These are phyloP conservation scores for Cyanoderma ruficeps DNA, from an alignment of 2,113 vertebrate genomes.

Conservation along the genomic window DNA sequence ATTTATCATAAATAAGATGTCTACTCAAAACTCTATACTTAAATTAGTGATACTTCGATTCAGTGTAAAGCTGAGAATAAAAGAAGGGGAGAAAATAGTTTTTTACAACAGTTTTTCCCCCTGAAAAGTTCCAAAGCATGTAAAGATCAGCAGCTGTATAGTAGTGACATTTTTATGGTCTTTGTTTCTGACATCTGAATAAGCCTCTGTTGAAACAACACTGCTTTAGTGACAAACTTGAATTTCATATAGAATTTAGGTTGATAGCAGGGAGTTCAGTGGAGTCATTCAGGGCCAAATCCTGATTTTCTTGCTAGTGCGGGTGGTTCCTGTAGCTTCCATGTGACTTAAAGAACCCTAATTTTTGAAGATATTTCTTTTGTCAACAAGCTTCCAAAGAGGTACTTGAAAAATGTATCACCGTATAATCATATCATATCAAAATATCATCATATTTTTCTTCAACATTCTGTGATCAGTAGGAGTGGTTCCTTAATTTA, in stretches of 20 bases:
- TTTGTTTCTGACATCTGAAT: neutral
- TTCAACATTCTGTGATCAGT: neutral
- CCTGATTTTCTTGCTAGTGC: neutral
- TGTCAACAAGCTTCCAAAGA: neutral
- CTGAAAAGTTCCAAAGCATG: neutral
- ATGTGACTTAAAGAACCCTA: neutral
- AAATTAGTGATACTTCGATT: neutral
- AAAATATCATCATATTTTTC: neutral
- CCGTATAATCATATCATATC: too few species aligned
- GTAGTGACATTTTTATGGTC: neutral
- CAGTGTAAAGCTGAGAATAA: neutral
- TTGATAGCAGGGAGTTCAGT: neutral
- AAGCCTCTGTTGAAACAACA: neutral
- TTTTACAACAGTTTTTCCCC: neutral
- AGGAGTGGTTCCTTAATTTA: neutral
- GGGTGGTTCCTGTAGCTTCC: neutral
- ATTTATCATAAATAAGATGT: neutral
- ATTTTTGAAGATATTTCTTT: neutral
- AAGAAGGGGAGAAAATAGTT: accelerated
- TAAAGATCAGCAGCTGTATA: neutral
- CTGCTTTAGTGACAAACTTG: neutral
- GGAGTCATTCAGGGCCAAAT: neutral
- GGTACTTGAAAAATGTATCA: neutral
- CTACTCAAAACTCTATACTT: neutral
- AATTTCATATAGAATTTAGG: neutral